Evolutionary conservation across 2,797 vertebrate species (phyloP), one percentile per base, ranked within the genome.

Genomic region (Philypnodon macrostomus): DNA sequence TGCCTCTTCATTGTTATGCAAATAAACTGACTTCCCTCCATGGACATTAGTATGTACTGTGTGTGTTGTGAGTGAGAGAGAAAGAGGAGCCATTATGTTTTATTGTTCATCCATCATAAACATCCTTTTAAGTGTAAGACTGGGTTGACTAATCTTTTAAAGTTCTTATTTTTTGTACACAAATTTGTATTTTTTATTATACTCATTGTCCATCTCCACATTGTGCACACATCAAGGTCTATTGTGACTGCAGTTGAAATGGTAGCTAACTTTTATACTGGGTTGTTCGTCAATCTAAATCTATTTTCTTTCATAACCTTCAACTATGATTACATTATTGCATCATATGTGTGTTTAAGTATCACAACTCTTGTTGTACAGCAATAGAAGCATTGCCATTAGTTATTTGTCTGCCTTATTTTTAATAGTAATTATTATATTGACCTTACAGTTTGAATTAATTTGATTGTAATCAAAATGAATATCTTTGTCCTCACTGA

Each of bases 1-100:
- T 47, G 53, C 41, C 16, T 12, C 27, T 63, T 72, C 46, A 54
- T 66, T 49, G 62, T 76, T 81, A 78, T 77, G 68, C 74, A 79
- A n/a, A n/a, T n/a, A n/a, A n/a, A 60, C 50, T 70, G 39, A 61
- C 70, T 75, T 48, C 49, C 45, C 32, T 54, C 46, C 29, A 48
- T 37, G 35, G 3, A 16, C n/a, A 30, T 36, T 5, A 44, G 15
- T 34, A 15, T 34, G 5, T 42, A 57, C 47, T 21, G 48, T 27
- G 34, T 32, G 24, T n/a, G 13, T 42, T 17, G 32, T 46, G 47
- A 29, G 39, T 34, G 49, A 39, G 47, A 23, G 27, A 30, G 48
- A 46, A 51, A 14, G n/a, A 17, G 17, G n/a, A 59, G 17, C 29
- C 29, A 54, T 2, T 26, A 15, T 15, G 26, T 39, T 51, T 19